Evolutionary conservation across 2,888 invertebrate species (phyloP), one percentile per base, ranked within the genome.

Genomic region (Drosophila nr. perissopoda): DNA sequence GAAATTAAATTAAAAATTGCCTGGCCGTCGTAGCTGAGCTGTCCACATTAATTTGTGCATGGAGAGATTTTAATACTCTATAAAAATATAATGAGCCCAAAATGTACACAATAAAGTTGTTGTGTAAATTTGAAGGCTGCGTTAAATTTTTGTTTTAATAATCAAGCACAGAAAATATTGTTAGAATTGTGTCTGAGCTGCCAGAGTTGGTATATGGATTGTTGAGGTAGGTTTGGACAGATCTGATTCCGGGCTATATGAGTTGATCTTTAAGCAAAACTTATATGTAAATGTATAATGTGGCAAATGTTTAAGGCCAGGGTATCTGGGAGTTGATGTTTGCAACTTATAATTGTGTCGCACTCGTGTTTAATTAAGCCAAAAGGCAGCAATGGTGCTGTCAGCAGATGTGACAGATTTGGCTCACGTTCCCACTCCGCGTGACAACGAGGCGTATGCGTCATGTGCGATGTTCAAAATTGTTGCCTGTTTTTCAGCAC

Each of bases 281-380:
- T 16, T 8, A 25, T 8, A 3, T 42, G 11, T 11, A 40, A 10
- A 7, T 46, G 7, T n/a, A n/a, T 5, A n/a, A n/a, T 11, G 5
- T 1, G 10, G 4, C 4, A 27, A 27, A 27, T 49, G 49, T 27
- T n/a, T 11, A 31, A 18, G n/a, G 29, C 10, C 18, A 48, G 53
- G n/a, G 73, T 33, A 77, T 64, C 38, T 49, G 27, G 3, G 6
- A 25, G 60, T n/a, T 13, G 29, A 11, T 46, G 16, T 16, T 4
- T 25, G 16, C 16, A 16, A 46, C 16, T 25, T 25, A 16, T 25
- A 51, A 51, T 29, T 29, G 29, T 49, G 16, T 29, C 49, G 10
- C 21, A 4, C 13, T 79, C 70, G 46, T 48, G 60, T 85, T 85
- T 80, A 84, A 85, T 85, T 85, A 84, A 85, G 81, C 74, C 77